Evolutionary conservation across 1,140 invertebrate genomes (phyloP), one percentile per base, ranked within the genome.

Genomic region (Saxidomus purpurata): DNA sequence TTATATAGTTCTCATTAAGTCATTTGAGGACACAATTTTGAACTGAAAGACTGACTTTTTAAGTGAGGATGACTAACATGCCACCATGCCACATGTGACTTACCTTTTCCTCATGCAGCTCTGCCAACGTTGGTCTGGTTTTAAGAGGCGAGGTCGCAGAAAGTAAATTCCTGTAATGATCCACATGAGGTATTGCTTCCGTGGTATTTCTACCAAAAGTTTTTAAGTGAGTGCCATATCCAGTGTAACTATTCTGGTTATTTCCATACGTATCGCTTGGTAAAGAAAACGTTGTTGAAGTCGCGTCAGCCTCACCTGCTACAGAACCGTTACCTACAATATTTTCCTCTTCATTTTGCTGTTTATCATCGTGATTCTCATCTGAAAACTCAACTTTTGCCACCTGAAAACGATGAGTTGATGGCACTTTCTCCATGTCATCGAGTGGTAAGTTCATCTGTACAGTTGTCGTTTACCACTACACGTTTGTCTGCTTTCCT

Each of bases 151-250:
- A 98, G 63, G 99, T 97, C 1, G 97, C 93, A 28, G 98, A 98
- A 96, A 99, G 97, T 89, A 99, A 98, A 95, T 99, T 99, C 86
- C 98, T 97, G 96, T 99, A 99, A 96, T 99, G 98, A 94, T 99
- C 98, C 93, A 99, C 95, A 74, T 98, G 96, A 13, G 98, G 98
- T 63, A 99, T 94, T 1, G 98, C 98, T 96, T 99, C 98, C 17
- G 98, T 96, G 0, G 98, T 99, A 94, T 99, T 98, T 94, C 89
- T 92, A 52, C 98, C 98, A 94, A 94, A 98, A 94, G 98, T 98
- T 95, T 98, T 98, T 36, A 97, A 97, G 96, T 98, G 98, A 94
- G 97, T 97, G 28, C 90, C 89, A 43, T 87, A 89, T 1, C 84
- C 87, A 61, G 90, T 89, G 31, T 83, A 83, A 49, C 81, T 84